These are phyloP conservation scores for Aythya baeri DNA, from an alignment of 2,113 vertebrate genomes.

Conservation along the genomic window DNA sequence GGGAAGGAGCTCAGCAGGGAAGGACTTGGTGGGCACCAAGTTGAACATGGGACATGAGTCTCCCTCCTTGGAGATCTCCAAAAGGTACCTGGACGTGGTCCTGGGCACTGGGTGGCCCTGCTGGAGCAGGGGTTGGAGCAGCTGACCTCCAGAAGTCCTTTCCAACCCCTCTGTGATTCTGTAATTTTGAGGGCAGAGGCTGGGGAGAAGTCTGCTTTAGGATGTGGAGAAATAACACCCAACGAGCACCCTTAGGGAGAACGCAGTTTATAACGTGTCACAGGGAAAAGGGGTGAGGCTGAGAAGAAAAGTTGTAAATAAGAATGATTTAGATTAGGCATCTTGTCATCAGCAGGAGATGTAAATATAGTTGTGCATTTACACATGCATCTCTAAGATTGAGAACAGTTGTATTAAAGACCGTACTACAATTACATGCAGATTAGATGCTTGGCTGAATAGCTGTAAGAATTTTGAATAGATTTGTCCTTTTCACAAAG, in stretches of 20 bases:
- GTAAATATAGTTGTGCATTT: conserved; percentile 7
- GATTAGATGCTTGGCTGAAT: conserved; percentile 68
- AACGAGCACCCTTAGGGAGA: background rate
- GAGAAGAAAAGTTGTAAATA: background rate
- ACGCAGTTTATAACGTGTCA: background rate
- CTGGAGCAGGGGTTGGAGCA: background rate
- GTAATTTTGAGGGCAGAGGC: background rate
- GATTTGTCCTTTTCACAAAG: conserved; percentile 67
- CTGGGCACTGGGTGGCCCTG: background rate
- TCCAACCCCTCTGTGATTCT: background rate
- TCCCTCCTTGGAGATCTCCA: background rate
- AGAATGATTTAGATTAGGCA: background rate
- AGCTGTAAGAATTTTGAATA: conserved; percentile 61
- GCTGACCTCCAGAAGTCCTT: background rate
- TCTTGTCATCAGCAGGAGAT: background rate
- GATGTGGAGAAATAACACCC: background rate
- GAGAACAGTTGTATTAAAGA: conserved; percentile 57
- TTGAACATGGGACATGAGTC: too few species aligned
- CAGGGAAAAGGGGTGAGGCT: background rate
- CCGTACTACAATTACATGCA: conserved; percentile 62
- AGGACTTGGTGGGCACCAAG: too few species aligned
- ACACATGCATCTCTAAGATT: background rate
- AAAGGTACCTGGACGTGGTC: background rate
- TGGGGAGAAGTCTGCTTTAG: background rate
- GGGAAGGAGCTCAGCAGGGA: too few species aligned